Percentiles rank a stretch among this genome's conserved stretches.
Evolutionary conservation across 1,140 invertebrate genomes (phyloP).

Genomic region (Xylocopa sonorina): DNA sequence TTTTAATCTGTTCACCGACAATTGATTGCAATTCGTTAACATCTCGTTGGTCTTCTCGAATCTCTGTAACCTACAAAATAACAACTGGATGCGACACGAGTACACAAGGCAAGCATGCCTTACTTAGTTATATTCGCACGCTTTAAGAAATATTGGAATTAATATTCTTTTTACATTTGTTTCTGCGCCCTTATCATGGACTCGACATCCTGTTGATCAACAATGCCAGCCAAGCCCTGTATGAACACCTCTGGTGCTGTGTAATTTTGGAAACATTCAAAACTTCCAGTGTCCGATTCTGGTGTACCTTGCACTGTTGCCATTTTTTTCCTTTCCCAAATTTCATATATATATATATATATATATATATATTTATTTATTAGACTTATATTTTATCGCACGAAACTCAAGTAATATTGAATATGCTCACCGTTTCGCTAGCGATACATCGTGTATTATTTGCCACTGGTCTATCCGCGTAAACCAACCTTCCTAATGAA

Average conservation of each 20-base stretch:
- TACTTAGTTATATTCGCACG: accelerated
- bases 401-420: too few species aligned
- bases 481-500: too few species aligned
- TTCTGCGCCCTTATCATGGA: constrained; percentile 95
- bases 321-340: constrained; percentile 62
- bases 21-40: constrained; percentile 96
- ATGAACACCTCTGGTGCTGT: constrained; percentile 95
- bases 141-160: neutral
- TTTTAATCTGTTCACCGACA: constrained; percentile 91
- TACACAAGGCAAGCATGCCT: too few species aligned
- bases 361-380: too few species aligned
- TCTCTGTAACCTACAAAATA: constrained; percentile 89
- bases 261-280: constrained; percentile 94
- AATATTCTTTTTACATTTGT: constrained; percentile 91
- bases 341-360: too few species aligned
- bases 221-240: constrained; percentile 93
- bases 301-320: constrained; percentile 82
- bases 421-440: too few species aligned
- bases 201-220: constrained; percentile 95
- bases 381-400: too few species aligned
- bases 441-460: too few species aligned
- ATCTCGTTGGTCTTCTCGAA: constrained; percentile 99
- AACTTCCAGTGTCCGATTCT: constrained; percentile 86
- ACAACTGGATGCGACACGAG: neutral
- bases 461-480: too few species aligned